A percentile compares a stretch with the other conserved stretches of the same genome.
Evolutionary conservation across 1,140 invertebrate genomes (phyloP).

Genomic region (Coelopa frigida): DNA sequence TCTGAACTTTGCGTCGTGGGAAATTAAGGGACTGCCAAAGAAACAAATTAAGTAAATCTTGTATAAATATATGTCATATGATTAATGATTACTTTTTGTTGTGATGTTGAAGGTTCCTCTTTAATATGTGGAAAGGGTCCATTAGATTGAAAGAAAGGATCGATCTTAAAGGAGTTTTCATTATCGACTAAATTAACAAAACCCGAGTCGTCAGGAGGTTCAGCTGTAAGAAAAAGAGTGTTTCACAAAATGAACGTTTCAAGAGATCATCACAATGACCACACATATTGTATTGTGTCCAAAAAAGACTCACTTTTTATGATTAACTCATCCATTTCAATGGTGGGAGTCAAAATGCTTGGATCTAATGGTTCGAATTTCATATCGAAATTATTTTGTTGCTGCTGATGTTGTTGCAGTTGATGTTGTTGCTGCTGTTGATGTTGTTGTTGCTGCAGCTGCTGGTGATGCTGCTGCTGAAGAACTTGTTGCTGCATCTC

Average conservation of each 20-base stretch:
- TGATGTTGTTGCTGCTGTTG: neutral
- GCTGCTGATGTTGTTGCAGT: constrained; percentile 9
- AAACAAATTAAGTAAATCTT: neutral
- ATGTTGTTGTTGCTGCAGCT: constrained; percentile 8
- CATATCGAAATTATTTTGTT: constrained; percentile 6
- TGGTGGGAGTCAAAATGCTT: constrained; percentile 13
- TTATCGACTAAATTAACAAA: neutral
- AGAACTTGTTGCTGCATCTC: constrained; percentile 3
- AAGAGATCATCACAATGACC: no score
- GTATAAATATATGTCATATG: neutral
- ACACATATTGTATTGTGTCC: no score
- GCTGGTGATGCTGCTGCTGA: constrained; percentile 10
- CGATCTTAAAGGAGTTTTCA: neutral
- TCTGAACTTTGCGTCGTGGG: constrained; percentile 31
- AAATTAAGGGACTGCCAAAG: constrained; percentile 22
- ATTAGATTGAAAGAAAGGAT: neutral
- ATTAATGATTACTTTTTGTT: neutral
- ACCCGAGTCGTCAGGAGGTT: neutral
- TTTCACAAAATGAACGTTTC: no score
- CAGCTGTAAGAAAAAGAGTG: no score
- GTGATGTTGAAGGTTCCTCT: neutral
- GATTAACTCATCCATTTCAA: constrained; percentile 15
- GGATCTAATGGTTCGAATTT: constrained; percentile 15
- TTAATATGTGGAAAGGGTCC: neutral
- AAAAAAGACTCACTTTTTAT: constrained; percentile 14